Base-by-base conservation (phyloP, 2,888 invertebrate species). In the Pachymerium ferrugineum region DNA sequence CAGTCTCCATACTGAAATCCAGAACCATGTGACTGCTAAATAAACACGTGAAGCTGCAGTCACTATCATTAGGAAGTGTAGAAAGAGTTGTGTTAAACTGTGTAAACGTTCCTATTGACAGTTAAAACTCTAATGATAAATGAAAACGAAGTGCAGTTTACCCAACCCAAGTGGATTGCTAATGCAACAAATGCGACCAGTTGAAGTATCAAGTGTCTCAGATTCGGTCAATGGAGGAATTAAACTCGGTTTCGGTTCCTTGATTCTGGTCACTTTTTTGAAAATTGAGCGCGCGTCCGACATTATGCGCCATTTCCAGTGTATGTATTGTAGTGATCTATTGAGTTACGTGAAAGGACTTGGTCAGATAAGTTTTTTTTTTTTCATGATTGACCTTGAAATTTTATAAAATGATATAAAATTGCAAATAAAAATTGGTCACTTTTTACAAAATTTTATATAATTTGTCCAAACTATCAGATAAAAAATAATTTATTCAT, bases 151-250 rank as follows among this genome's bases (percentile, higher is more conserved):
- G n/a, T 12, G 25, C 25, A 25, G 12, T 22, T 5, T 3, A 16
- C 38, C 5, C 3, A 38, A 4, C 6, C 38, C 12, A 14, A 38
- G 47, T 14, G 6, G 6, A 42, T 16, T 47, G 54, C 22, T 25
- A 25, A 28, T 54, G 54, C 54, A 54, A 54, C 54, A 54, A 54
- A 54, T 28, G 54, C 54, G 12, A 14, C n/a, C n/a, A 25, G 25
- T 14, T 25, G 22, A 22, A 25, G 8, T 54, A 5, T 6, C 10
- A 54, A 54, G n/a, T n/a, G n/a, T 54, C 22, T 25, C 25, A 54
- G 54, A 54, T 54, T 54, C 54, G 54, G 54, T 54, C 54, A 54
- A 54, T 54, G 54, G 54, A 54, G 54, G 54, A 54, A 54, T 54
- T 54, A 54, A 54, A 54, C 54, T 54, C 14, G 54, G 54, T 25